These are phyloP conservation scores for Hylomyscus alleni DNA, from an alignment of 2,797 vertebrate species.

Conservation along the genomic window DNA sequence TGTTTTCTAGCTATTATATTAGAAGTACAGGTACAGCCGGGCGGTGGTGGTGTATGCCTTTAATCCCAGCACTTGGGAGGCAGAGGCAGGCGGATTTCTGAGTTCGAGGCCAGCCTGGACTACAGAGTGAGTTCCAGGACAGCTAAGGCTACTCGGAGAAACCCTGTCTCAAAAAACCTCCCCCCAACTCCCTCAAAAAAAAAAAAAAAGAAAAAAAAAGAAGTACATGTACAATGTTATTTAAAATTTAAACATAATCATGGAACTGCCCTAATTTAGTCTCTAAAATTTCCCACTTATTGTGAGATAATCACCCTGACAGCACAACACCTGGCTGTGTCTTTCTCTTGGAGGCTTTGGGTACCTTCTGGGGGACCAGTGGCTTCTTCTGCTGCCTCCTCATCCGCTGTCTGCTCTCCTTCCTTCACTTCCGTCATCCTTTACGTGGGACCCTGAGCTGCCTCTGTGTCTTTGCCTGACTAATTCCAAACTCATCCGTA, in stretches of 20 bases:
- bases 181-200: too few species aligned
- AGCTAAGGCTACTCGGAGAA: too few species aligned
- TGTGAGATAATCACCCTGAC: background rate
- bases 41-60: too few species aligned
- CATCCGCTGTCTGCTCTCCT: background rate
- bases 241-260: conserved; percentile 36
- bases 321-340: background rate
- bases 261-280: conserved; percentile 1
- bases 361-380: background rate
- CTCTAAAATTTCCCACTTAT: background rate
- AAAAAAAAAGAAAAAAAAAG: too few species aligned
- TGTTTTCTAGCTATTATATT: background rate
- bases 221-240: background rate
- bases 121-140: too few species aligned
- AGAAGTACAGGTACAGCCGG: background rate
- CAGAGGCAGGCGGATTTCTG: too few species aligned
- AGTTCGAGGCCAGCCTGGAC: too few species aligned
- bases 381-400: background rate
- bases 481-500: background rate
- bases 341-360: background rate
- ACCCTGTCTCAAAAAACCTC: too few species aligned
- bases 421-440: background rate
- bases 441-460: background rate
- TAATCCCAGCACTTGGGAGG: too few species aligned
- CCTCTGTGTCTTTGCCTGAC: background rate